These are phyloP conservation scores for Coccyzus lansbergi DNA, from an alignment of 2,797 vertebrate species.

Conservation along the genomic window DNA sequence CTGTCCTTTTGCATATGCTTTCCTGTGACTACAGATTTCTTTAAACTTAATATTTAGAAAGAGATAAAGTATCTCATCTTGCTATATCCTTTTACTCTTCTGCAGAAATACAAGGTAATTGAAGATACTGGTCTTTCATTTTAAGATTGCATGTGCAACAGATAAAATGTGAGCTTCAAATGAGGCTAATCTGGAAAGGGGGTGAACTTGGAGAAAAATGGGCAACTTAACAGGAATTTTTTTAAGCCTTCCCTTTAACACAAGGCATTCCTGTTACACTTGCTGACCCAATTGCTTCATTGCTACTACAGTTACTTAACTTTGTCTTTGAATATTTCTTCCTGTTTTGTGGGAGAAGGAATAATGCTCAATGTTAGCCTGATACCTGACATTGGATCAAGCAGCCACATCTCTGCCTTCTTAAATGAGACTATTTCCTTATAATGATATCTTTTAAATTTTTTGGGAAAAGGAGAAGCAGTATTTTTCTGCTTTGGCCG, in stretches of 20 bases:
- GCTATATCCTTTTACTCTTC: background rate
- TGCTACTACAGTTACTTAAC: background rate
- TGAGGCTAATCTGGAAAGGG: background rate
- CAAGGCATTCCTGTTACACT: background rate
- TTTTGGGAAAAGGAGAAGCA: background rate
- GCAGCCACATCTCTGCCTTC: background rate
- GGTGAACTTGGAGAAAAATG: slow-evolving; percentile 21
- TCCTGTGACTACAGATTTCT: background rate
- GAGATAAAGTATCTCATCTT: background rate
- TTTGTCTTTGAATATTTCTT: background rate
- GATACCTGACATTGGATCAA: background rate
- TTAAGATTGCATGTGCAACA: background rate
- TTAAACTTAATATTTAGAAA: background rate
- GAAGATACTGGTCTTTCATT: background rate
- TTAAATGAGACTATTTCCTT: background rate
- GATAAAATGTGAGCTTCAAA: background rate
- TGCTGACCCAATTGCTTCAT: background rate
- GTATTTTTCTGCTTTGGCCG: background rate
- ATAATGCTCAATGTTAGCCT: background rate
- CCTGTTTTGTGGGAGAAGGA: background rate
- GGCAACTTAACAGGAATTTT: background rate
- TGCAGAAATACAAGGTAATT: background rate
- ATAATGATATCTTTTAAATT: background rate
- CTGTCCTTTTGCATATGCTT: background rate
- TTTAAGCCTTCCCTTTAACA: slow-evolving; percentile 18